Evolutionary conservation across 2,113 vertebrate genomes (phyloP), one percentile per base, ranked within the genome.

Genomic region (Mormoops blainvillei): DNA sequence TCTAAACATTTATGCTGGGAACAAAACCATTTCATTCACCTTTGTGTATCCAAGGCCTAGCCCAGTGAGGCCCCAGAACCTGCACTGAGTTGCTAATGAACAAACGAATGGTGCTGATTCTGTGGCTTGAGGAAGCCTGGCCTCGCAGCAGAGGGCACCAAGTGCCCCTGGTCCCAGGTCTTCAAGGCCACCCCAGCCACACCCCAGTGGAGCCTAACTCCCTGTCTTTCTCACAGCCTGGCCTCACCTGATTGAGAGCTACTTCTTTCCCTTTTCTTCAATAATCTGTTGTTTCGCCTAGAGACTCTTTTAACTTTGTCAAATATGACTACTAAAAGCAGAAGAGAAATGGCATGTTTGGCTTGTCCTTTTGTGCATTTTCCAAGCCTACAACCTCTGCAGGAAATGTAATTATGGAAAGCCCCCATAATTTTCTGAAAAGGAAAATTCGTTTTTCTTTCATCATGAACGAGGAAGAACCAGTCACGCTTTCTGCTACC

Each of bases 381-480:
- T 87, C 94, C 88, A n/a, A 96, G 58, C 0, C 76, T 96, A 52
- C 43, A 8, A 36, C n/a, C 18, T 50, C 68, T 87, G 20, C 26
- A 54, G 93, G 90, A 94, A 36, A 15, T 11, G 16, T 68, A 14
- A 20, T 82, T 91, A 43, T 94, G 74, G 86, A 95, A 97, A 76
- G 48, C 67, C 96, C 41, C 24, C 89, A n/a, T n/a, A n/a, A n/a
- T n/a, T n/a, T n/a, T 96, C 70, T 73, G 31, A 87, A 82, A 78
- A 88, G 81, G 45, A 91, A 93, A 56, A 63, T 18, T 80, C 96
- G 77, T 95, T 97, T 84, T 97, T 92, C 41, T 82, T 95, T 89
- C 50, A 54, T 91, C 73, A 71, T 43, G 26, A 98, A 93, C 11
- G 33, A 52, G 68, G 41, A 89, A 89, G 84, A 65, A 74, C 68